phyloP scores from a whole-genome alignment of 2,113 vertebrate species.

The Ibidorhyncha struthersii region DNA sequence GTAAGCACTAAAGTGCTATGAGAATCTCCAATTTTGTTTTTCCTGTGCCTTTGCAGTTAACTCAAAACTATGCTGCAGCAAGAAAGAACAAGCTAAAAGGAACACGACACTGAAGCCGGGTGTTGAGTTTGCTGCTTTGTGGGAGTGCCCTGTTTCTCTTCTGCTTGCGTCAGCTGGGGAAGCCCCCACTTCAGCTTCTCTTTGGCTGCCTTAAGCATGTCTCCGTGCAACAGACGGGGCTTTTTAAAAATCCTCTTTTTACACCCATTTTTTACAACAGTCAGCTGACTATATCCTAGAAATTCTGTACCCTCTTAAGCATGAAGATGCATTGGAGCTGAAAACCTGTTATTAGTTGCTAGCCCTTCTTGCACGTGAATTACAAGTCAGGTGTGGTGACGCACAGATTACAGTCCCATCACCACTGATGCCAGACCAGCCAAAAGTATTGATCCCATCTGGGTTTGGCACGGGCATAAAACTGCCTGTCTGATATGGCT shows the following conservation, averaged over 20 bases:
- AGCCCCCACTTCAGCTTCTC: neutral
- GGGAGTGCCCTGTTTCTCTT: neutral
- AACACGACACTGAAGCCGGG: neutral
- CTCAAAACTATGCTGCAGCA: neutral
- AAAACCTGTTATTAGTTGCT: neutral
- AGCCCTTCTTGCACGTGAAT: fast-evolving
- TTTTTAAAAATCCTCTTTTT: neutral
- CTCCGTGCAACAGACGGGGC: neutral
- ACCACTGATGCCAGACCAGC: neutral
- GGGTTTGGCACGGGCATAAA: neutral
- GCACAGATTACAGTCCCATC: neutral
- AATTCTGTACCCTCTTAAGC: neutral
- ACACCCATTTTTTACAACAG: neutral
- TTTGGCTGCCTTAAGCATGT: neutral
- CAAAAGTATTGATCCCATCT: neutral
- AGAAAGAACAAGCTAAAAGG: neutral
- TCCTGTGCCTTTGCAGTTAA: neutral
- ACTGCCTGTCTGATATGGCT: neutral
- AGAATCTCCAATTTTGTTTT: neutral
- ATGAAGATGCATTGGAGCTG: neutral
- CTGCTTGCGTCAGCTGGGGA: neutral
- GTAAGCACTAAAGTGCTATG: neutral
- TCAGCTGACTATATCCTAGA: no score
- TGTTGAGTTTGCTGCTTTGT: neutral
- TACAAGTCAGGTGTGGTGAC: neutral